Evolutionary conservation across 1,140 invertebrate species (phyloP).

Genomic region (Drosophila tsacasi): DNA sequence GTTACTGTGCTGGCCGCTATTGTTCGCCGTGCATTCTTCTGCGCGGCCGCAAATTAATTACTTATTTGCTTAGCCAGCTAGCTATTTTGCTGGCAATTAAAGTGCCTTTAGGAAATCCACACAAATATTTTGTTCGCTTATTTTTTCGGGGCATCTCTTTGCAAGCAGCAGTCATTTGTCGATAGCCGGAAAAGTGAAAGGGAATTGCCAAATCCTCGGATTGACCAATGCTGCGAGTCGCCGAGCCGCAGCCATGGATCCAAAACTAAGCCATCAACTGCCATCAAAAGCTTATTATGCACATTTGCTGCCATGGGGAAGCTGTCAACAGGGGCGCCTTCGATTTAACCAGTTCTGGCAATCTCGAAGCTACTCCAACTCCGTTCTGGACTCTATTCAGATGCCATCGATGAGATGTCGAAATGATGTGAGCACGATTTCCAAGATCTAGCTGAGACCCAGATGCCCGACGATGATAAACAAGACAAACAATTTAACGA

Average conservation of each 20-base stretch:
- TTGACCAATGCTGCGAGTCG: constrained; percentile 62
- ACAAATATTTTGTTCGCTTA: constrained; percentile 35
- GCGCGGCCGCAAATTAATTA: constrained; percentile 74
- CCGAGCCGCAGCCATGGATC: constrained; percentile 15
- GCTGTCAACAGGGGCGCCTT: constrained; percentile 43
- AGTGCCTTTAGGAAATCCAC: constrained; percentile 67
- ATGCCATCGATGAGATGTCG: constrained; percentile 45
- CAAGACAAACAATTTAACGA: constrained; percentile 37
- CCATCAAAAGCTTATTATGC: constrained; percentile 75
- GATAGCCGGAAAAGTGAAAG: constrained; percentile 76
- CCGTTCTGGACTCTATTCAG: constrained; percentile 44
- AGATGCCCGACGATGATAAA: constrained; percentile 28
- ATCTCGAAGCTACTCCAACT: constrained; percentile 19
- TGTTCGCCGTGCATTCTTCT: constrained; percentile 65
- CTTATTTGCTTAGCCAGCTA: constrained; percentile 72
- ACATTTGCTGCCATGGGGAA: constrained; percentile 59
- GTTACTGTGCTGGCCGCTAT: neutral
- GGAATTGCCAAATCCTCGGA: constrained; percentile 75
- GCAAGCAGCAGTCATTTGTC: constrained; percentile 69
- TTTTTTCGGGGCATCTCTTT: constrained; percentile 41
- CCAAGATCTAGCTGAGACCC: constrained; percentile 16
- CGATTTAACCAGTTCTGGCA: constrained; percentile 56
- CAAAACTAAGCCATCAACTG: constrained; percentile 54
- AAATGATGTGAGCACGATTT: constrained; percentile 66
- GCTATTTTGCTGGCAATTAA: constrained; percentile 78